Percentiles rank a stretch among this genome's conserved stretches.
phyloP scores from a whole-genome alignment of 2,888 invertebrate genomes.

The Macrophya annulata region DNA sequence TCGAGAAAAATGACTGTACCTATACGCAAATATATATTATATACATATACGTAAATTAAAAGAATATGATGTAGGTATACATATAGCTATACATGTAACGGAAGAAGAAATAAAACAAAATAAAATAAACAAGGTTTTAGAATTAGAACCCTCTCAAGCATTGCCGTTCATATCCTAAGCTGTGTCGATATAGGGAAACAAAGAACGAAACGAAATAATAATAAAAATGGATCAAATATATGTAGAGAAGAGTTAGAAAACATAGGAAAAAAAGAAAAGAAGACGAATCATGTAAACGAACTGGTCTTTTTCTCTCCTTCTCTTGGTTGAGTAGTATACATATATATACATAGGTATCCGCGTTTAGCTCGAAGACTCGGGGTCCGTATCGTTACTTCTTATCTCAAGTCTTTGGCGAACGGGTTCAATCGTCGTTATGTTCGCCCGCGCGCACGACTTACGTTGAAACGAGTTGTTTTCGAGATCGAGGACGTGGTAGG shows the following conservation, averaged over 20 bases:
- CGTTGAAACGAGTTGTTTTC: conserved; percentile 55
- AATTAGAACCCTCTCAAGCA: conserved; percentile 37
- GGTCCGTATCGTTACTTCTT: conserved; percentile 65
- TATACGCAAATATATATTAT: too few species aligned
- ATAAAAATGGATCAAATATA: background rate
- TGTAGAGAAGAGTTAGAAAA: background rate
- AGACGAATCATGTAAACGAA: conserved; percentile 56
- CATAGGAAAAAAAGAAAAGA: background rate
- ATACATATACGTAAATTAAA: too few species aligned
- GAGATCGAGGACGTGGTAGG: conserved; percentile 41
- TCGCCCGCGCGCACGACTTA: conserved; percentile 37
- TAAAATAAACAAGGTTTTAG: background rate
- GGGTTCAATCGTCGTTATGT: conserved; percentile 39
- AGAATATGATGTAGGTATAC: background rate
- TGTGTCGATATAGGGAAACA: background rate
- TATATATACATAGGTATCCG: background rate
- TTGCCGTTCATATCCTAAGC: background rate
- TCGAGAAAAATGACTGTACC: too few species aligned
- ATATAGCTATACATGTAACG: background rate
- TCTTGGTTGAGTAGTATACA: background rate
- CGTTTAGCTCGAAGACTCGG: conserved; percentile 56
- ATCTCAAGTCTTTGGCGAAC: conserved; percentile 52
- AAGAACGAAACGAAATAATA: too few species aligned
- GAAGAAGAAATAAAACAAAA: background rate
- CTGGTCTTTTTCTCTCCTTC: background rate